Evolutionary conservation across 2,113 vertebrate species (phyloP), one percentile per base, ranked within the genome.

Genomic region (Cephalopterus ornatus): DNA sequence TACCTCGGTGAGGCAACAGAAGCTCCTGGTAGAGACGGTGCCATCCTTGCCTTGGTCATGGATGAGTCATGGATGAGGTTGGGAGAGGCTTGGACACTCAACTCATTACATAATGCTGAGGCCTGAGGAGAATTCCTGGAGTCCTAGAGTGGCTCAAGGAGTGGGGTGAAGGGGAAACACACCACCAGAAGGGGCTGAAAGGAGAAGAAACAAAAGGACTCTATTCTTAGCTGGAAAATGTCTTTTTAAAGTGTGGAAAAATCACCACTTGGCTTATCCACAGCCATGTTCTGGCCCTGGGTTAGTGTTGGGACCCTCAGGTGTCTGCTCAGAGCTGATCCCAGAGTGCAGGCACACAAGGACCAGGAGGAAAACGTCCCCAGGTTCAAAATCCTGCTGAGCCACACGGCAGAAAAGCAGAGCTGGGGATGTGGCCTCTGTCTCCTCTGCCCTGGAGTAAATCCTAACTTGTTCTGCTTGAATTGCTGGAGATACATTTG

Each of bases 221-320:
- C 49, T 50, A 26, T 26, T 50, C 49, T 50, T 50, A 27, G 49
- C 24, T 50, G 49, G 49, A 27, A 50, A 50, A 50, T 27, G 26
- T 27, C 49, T 50, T 27, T 50, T 27, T 9, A 27, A 50, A 50
- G 49, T 27, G 26, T 50, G 49, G 14, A 14, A 50, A 27, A 50
- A 50, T 26, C 23, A 4, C 47, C 47, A 47, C 9, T 30, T n/a
- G 24, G 46, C 9, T 24, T 15, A 2, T 16, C 8, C 20, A 3
- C 19, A 35, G 61, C 4, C 3, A 17, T 1, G 6, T 21, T 83
- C 62, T 22, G 53, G 32, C 12, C 8, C 27, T 6, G 37, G 42
- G 23, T 22, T 18, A 0, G 2, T 28, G 62, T 1, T 14, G 39
- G 44, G 42, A 70, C 27, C 55, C 23, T 19, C 0, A 1, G 0